A percentile compares a stretch with the other conserved stretches of the same genome.
Evolutionary conservation across 2,113 vertebrate genomes (phyloP).

Genomic region (Psammodynastes pulverulentus): DNA sequence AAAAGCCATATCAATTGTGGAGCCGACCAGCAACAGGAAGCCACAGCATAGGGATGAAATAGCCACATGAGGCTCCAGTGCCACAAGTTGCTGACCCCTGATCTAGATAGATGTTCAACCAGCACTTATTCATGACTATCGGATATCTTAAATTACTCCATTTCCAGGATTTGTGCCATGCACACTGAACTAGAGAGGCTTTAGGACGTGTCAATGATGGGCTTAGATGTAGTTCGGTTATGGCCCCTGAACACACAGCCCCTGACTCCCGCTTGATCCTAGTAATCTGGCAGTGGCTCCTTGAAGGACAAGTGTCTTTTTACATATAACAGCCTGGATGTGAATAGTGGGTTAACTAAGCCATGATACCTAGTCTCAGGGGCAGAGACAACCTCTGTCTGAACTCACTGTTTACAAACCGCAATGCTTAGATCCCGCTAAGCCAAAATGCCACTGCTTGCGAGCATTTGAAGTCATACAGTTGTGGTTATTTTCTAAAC

Average conservation of each 20-base stretch:
- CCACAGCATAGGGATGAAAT: no score
- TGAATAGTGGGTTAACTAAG: not conserved
- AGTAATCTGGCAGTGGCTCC: not conserved
- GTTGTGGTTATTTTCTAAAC: not conserved
- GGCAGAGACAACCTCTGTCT: not conserved
- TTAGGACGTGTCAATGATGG: not conserved
- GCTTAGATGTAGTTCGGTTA: not conserved
- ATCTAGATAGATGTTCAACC: no score
- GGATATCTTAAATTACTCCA: not conserved
- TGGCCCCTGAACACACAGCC: not conserved
- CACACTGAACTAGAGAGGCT: not conserved
- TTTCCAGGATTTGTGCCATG: not conserved
- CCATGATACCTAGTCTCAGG: not conserved
- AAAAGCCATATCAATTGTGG: no score
- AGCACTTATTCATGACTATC: not conserved
- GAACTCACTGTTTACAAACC: not conserved
- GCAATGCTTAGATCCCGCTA: not conserved
- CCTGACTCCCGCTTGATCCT: not conserved
- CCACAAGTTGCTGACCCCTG: no score
- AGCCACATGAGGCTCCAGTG: no score
- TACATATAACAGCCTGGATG: not conserved
- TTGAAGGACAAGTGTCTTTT: not conserved
- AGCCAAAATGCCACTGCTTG: not conserved
- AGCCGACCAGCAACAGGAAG: no score
- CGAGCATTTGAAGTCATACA: not conserved